Evolutionary conservation across 2,888 invertebrate genomes (phyloP).

Genomic region (Apamea sordens): DNA sequence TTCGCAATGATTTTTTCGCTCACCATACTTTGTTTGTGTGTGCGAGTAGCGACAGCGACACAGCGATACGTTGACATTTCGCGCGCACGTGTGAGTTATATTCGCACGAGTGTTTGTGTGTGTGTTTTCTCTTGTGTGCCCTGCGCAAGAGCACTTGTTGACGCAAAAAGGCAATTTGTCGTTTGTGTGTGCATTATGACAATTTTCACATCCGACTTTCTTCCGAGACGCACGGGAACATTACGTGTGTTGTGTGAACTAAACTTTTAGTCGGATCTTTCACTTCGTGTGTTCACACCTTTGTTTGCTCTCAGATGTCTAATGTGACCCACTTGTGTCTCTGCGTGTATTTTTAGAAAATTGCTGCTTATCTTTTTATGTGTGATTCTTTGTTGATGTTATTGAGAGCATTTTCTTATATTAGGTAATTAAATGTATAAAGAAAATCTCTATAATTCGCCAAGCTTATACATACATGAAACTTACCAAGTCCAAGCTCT

Average conservation of each 20-base stretch:
- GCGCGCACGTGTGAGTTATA: slow-evolving; percentile 64
- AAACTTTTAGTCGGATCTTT: slow-evolving; percentile 74
- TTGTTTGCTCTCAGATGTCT: slow-evolving; percentile 83
- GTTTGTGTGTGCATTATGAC: slow-evolving; percentile 84
- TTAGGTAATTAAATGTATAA: background rate
- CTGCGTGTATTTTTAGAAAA: slow-evolving; percentile 67
- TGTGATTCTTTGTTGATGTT: slow-evolving; percentile 39
- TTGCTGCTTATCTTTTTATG: slow-evolving; percentile 45
- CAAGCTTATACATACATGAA: background rate
- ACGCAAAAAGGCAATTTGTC: slow-evolving; percentile 84
- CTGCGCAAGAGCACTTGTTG: slow-evolving; percentile 70
- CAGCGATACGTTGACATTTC: slow-evolving; percentile 70
- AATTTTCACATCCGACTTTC: slow-evolving; percentile 90
- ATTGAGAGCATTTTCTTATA: slow-evolving; percentile 37
- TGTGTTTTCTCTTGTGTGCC: slow-evolving; percentile 78
- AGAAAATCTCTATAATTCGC: slow-evolving; percentile 10
- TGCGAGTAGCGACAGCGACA: slow-evolving; percentile 60
- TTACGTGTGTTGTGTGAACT: slow-evolving; percentile 77
- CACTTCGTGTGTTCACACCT: slow-evolving; percentile 80
- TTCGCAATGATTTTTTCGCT: slow-evolving; percentile 65
- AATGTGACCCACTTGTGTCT: slow-evolving; percentile 67
- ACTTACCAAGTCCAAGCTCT: slow-evolving; percentile 20
- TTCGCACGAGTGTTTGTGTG: slow-evolving; percentile 67
- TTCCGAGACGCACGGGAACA: slow-evolving; percentile 78
- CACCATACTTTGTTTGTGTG: slow-evolving; percentile 70